These are phyloP conservation scores for Augochlorella aurata DNA, from an alignment of 2,888 invertebrate species.

Conservation along the genomic window DNA sequence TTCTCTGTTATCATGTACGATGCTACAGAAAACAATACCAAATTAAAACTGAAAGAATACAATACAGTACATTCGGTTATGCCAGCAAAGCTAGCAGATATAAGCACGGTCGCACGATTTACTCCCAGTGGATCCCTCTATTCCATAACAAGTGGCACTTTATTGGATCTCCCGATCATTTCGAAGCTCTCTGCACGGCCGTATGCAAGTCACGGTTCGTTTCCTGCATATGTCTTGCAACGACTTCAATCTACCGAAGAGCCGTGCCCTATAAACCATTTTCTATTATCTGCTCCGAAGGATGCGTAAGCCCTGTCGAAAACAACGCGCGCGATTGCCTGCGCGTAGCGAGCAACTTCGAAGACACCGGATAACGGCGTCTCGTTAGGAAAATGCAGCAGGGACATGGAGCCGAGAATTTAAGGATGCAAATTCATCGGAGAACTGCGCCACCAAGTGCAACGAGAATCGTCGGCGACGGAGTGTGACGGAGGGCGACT, in stretches of 20 bases:
- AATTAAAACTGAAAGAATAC: no score
- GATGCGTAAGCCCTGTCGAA: slow-evolving; percentile 11
- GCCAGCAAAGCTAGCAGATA: neutral
- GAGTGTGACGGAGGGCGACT: neutral
- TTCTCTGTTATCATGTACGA: no score
- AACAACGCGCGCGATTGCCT: slow-evolving; percentile 16
- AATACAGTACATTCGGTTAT: no score
- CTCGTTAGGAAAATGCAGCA: slow-evolving; percentile 31
- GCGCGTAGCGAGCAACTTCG: slow-evolving; percentile 20
- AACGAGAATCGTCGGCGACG: neutral
- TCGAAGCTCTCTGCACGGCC: neutral
- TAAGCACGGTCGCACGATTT: neutral
- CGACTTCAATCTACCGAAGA: slow-evolving; percentile 12
- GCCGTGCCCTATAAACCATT: neutral
- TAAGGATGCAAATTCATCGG: slow-evolving; percentile 31
- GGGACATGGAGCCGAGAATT: slow-evolving; percentile 14
- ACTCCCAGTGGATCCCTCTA: neutral
- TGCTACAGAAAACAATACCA: no score
- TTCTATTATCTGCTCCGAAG: slow-evolving; percentile 20
- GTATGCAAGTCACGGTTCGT: neutral
- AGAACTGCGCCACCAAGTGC: neutral
- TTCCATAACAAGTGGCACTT: neutral
- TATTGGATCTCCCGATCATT: neutral
- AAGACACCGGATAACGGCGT: slow-evolving; percentile 14
- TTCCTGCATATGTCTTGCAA: neutral